Conservation (phyloP, 2,113 vertebrate genomes). For the Lepidothrix coronata region DNA sequence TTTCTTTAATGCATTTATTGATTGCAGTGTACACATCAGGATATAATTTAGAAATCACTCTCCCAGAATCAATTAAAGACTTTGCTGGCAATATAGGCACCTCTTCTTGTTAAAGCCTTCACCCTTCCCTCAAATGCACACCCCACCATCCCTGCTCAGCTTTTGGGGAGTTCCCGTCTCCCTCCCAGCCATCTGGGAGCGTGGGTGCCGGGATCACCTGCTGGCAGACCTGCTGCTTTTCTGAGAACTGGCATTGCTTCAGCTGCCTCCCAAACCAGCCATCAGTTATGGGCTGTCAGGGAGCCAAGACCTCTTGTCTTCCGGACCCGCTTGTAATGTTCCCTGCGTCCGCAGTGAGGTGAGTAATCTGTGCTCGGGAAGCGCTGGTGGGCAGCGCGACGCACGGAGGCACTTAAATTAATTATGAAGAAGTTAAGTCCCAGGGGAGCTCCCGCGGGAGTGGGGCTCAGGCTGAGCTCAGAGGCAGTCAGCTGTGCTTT, state of each 20-base stretch:
- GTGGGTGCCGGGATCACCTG: neutral
- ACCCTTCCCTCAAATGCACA: neutral
- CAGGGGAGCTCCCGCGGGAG: neutral
- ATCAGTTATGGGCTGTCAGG: neutral
- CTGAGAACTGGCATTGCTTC: neutral
- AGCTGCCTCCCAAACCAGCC: neutral
- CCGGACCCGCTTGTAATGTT: neutral
- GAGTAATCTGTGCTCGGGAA: neutral
- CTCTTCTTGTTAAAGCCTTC: neutral
- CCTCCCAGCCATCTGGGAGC: neutral
- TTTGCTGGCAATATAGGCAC: neutral
- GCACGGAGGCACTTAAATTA: neutral
- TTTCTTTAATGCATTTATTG: slow-evolving; percentile 41
- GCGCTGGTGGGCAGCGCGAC: neutral
- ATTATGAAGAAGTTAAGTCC: neutral
- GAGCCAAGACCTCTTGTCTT: neutral
- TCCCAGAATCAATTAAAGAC: slow-evolving; percentile 52
- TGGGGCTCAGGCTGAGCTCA: neutral
- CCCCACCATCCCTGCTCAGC: neutral
- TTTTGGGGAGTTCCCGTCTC: neutral
- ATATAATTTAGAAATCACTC: slow-evolving; percentile 56
- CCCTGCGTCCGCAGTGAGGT: rapidly evolving
- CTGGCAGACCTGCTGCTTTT: neutral
- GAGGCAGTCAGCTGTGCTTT: rapidly evolving
- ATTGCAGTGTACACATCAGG: neutral